A percentile compares a stretch with the other conserved stretches of the same genome.
phyloP scores from a whole-genome alignment of 2,888 invertebrate genomes.

The Cerastoderma edule region DNA sequence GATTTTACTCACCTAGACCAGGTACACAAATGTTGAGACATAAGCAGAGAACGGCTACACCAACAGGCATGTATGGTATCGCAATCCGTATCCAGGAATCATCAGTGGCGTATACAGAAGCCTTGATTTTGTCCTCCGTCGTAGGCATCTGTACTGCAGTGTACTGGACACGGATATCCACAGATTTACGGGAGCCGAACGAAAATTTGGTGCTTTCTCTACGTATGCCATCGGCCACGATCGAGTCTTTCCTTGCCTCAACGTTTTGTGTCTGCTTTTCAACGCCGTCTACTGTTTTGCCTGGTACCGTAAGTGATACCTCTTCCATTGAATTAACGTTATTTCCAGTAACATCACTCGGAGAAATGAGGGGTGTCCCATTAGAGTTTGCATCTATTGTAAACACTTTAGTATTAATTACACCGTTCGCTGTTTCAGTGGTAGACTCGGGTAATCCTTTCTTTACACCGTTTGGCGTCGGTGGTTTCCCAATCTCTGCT shows the following conservation, averaged over 20 bases:
- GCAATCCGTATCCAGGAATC: conserved; percentile 94
- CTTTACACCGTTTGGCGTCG: conserved; percentile 3
- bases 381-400: conserved; percentile 6
- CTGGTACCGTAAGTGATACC: conserved; percentile 23
- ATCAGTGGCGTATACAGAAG: conserved; percentile 41
- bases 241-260: conserved; percentile 15
- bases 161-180: conserved; percentile 23
- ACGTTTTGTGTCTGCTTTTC: background rate
- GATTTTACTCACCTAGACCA: conserved; percentile 90
- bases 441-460: background rate
- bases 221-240: background rate
- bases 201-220: conserved; percentile 32
- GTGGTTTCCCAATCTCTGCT: background rate
- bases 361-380: background rate
- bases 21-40: conserved; percentile 92
- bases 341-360: background rate
- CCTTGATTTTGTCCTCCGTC: conserved; percentile 29
- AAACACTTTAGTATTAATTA: conserved; percentile 9
- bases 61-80: conserved; percentile 94
- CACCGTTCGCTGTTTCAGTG: background rate
- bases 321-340: background rate
- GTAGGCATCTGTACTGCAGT: conserved; percentile 32
- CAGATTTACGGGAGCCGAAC: conserved; percentile 20
- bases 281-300: background rate
- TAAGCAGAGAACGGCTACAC: conserved; percentile 94